A percentile compares a stretch with the other conserved stretches of the same genome.
These are phyloP conservation scores for Scyliorhinus canicula DNA, from an alignment of 2,797 vertebrate species.

Conservation along the genomic window DNA sequence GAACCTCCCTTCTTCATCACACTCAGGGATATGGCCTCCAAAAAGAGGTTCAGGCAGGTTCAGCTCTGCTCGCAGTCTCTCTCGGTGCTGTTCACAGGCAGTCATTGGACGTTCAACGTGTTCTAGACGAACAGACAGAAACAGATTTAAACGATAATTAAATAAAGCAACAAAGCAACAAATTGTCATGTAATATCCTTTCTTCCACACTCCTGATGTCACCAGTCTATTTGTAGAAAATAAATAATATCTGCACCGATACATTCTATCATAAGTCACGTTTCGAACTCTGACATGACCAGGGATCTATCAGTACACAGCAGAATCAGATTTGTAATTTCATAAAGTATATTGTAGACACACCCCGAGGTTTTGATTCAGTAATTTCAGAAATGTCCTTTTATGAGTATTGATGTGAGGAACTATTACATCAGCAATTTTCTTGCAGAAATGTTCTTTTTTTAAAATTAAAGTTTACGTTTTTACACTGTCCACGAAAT, in stretches of 20 bases:
- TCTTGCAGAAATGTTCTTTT: background rate
- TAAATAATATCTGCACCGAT: background rate
- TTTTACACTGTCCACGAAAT: too few species aligned
- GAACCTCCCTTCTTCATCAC: conserved; percentile 61
- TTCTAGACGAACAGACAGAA: background rate
- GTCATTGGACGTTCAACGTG: background rate
- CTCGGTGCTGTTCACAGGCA: conserved; percentile 19
- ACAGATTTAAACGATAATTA: background rate
- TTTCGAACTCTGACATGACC: background rate
- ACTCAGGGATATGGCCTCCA: conserved; percentile 52
- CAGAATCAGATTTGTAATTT: background rate
- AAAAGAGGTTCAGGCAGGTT: background rate
- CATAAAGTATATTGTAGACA: background rate
- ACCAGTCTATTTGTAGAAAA: background rate
- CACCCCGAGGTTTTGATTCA: background rate
- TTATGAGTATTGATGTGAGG: background rate
- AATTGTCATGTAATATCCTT: background rate
- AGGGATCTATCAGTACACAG: background rate
- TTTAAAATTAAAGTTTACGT: too few species aligned
- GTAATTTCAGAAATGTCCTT: background rate
- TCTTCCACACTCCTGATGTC: background rate
- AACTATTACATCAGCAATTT: background rate
- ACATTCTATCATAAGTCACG: background rate
- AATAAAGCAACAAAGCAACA: background rate
- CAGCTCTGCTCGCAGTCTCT: conserved; percentile 39